Evolutionary conservation across 2,113 vertebrate species (phyloP).

Genomic region (Chelonoidis abingdonii): DNA sequence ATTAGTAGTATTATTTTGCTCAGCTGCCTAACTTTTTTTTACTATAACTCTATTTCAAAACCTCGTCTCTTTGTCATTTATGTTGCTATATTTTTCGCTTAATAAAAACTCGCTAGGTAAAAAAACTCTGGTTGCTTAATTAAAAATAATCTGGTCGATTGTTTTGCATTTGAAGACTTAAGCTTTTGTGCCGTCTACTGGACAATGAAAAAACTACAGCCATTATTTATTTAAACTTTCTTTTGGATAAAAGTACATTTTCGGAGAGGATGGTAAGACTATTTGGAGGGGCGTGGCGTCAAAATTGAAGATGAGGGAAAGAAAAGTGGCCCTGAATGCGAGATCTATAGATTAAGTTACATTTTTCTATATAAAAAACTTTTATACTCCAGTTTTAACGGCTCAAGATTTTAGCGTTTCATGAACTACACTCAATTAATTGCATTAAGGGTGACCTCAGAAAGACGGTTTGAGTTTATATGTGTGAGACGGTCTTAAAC

Average conservation of each 20-base stretch:
- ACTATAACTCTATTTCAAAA: neutral
- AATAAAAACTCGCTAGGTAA: neutral
- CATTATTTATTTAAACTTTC: constrained; percentile 23
- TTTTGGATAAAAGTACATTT: neutral
- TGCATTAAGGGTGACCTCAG: neutral
- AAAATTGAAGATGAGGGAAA: neutral
- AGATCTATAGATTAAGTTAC: neutral
- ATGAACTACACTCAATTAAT: neutral
- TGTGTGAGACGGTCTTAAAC: neutral
- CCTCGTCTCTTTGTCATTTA: neutral
- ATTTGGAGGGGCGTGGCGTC: neutral
- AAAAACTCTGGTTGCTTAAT: constrained; percentile 44
- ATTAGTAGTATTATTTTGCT: neutral
- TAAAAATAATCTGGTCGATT: constrained; percentile 12
- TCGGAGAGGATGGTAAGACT: neutral
- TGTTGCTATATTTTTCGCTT: constrained; percentile 1
- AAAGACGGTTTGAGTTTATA: neutral
- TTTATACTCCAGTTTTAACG: neutral
- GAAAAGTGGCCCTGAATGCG: neutral
- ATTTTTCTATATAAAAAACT: neutral
- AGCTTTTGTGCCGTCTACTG: constrained; percentile 96
- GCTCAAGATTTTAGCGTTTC: neutral
- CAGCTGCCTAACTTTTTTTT: neutral
- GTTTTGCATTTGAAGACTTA: constrained; percentile 79
- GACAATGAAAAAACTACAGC: constrained; percentile 78